phyloP scores from a whole-genome alignment of 2,113 vertebrate species.

The Eleginops maclovinus region DNA sequence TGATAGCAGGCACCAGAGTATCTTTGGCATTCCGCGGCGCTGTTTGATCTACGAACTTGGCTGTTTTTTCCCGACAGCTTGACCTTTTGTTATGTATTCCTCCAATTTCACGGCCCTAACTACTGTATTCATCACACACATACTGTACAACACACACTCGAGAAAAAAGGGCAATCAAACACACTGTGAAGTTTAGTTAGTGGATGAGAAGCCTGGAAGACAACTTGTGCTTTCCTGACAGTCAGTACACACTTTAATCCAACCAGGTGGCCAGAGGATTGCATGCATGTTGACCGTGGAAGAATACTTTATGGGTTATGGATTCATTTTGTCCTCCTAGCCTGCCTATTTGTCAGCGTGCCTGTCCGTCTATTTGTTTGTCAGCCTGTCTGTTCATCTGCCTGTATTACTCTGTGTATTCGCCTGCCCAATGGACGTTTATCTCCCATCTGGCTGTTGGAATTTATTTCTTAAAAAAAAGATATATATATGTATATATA shows the following conservation, averaged over 20 bases:
- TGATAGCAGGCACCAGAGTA: conserved; percentile 39
- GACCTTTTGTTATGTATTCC: conserved; percentile 77
- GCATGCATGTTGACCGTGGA: conserved; percentile 70
- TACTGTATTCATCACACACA: conserved; percentile 72
- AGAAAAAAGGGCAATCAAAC: background rate
- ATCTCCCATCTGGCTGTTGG: conserved; percentile 56
- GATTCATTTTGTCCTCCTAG: conserved; percentile 69
- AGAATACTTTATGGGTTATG: conserved; percentile 56
- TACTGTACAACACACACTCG: conserved; percentile 42
- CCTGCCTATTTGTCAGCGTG: conserved; percentile 59
- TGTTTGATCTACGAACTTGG: conserved; percentile 44
- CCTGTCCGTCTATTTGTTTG: conserved; percentile 52
- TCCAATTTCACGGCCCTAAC: conserved; percentile 69
- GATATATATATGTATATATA: too few relatives aligned
- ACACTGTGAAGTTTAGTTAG: conserved; percentile 34
- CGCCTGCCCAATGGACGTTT: conserved; percentile 47
- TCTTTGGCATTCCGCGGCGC: conserved; percentile 65
- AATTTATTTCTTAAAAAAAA: background rate
- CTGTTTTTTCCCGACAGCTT: conserved; percentile 70
- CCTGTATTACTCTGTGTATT: conserved; percentile 57
- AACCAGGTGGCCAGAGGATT: conserved; percentile 73
- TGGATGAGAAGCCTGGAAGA: conserved; percentile 40
- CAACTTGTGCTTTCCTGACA: conserved; percentile 27
- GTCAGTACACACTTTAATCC: conserved; percentile 53
- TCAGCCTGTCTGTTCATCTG: conserved; percentile 48